phyloP scores from a whole-genome alignment of 2,113 vertebrate species.

The Peromyscus leucopus region DNA sequence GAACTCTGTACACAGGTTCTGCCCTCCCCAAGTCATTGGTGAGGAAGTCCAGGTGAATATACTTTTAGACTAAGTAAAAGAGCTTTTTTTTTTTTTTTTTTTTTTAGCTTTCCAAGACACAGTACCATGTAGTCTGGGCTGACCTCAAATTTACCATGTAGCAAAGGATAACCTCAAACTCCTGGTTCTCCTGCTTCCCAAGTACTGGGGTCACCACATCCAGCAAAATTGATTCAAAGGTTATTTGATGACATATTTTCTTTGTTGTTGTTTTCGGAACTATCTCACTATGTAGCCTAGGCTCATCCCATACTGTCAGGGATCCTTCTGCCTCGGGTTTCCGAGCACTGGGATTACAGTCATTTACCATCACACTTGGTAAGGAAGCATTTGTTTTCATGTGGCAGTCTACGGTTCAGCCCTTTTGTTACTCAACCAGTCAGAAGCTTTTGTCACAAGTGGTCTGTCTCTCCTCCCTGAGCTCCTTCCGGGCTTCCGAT shows the following conservation, averaged over 20 bases:
- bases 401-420: neutral
- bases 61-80: neutral
- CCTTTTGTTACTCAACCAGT: neutral
- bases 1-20: neutral
- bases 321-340: too few relatives aligned
- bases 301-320: neutral
- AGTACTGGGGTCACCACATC: neutral
- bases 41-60: neutral
- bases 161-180: neutral
- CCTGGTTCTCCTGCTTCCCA: neutral
- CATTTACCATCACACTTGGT: neutral
- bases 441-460: neutral
- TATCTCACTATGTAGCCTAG: neutral
- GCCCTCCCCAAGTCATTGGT: neutral
- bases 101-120: neutral
- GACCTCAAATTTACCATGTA: neutral
- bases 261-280: neutral
- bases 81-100: too few relatives aligned
- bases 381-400: neutral
- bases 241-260: neutral
- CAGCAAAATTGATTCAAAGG: neutral
- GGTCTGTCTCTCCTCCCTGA: neutral
- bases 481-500: neutral
- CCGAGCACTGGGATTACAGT: neutral
- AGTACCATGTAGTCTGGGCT: too few relatives aligned